Percentiles rank a stretch among this genome's conserved stretches.
phyloP scores from a whole-genome alignment of 64 coral and sea anemone species.

The Dendronephthya gigantea region DNA sequence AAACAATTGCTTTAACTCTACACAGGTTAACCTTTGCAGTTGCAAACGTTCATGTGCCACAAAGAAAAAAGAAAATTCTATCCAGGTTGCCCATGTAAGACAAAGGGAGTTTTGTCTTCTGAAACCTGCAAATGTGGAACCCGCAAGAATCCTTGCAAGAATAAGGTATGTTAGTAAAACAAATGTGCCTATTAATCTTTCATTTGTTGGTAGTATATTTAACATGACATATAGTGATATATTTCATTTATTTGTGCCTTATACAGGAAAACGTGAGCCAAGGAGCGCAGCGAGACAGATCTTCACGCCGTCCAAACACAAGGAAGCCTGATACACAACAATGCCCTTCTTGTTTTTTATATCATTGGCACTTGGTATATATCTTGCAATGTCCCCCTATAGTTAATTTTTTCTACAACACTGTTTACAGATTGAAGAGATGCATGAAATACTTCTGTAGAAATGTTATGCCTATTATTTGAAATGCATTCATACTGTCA shows the following conservation, averaged over 20 bases:
- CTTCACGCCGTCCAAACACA: background rate
- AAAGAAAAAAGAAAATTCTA: slow-evolving; percentile 19
- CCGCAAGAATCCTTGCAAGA: slow-evolving; percentile 21
- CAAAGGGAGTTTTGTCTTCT: background rate
- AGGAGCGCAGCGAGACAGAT: background rate
- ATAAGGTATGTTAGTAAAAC: slow-evolving; percentile 20
- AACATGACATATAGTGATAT: too few relatives aligned
- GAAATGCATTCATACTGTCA: background rate
- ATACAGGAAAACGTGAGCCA: background rate
- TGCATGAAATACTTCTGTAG: background rate
- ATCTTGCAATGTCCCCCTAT: too few relatives aligned
- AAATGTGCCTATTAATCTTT: background rate
- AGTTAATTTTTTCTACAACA: too few relatives aligned
- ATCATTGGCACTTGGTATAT: too few relatives aligned
- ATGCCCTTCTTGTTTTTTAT: too few relatives aligned
- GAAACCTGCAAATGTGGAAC: slow-evolving; percentile 12
- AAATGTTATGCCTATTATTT: background rate
- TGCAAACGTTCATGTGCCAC: slow-evolving; percentile 27
- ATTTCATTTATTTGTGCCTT: background rate
- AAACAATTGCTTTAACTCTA: too few relatives aligned
- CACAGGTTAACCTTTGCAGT: too few relatives aligned
- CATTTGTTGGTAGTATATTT: too few relatives aligned
- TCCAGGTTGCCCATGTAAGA: slow-evolving; percentile 32
- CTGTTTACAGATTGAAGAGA: too few relatives aligned
- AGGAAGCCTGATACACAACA: background rate